Base-by-base conservation (phyloP, 1,140 invertebrate genomes). In the Drosophila takahashii region DNA sequence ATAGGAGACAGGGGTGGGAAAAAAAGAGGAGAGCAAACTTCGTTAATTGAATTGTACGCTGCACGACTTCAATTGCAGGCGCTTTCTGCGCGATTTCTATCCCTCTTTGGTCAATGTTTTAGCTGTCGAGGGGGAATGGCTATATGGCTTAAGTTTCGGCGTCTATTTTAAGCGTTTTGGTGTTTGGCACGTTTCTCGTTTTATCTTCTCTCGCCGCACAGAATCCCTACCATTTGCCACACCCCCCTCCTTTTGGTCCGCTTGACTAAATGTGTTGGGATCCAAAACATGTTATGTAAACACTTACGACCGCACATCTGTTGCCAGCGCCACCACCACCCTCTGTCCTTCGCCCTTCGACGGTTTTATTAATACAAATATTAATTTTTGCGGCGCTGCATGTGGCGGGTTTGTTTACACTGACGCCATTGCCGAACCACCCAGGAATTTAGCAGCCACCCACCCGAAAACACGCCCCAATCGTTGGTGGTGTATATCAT, bases 361-460 rank as follows among this genome's bases (percentile, higher is more conserved):
- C 36, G 76, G 79, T 80, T 87, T 87, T 87, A 87, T 87, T 87
- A 87, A 87, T 86, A 87, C 84, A 87, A 87, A 87, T 87, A 87
- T 87, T 87, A 87, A 87, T 87, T 87, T 90, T 87, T 87, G 84
- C 69, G 85, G 79, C 79, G 57, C 84, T 87, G 79, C 79, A 87
- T 87, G 84, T 78, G 79, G 79, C 79, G 74, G 79, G 75, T 67
- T 70, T 87, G 84, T 89, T 89, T 87, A 87, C 85, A 89, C 53
- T 89, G 80, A 84, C 79, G 77, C 79, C 85, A 65, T 73, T 56
- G 79, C 51, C 58, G 11, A 56, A 69, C 26, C 59, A 70, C 44
- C 64, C 51, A 16, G 32, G 27, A 16, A 41, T 61, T 57, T 81
- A 71, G 47, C 34, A 39, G 32, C 7, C 50, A 13, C 9, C 47